Base-by-base conservation (phyloP, 2,888 invertebrate genomes). In the Ceratothoa steindachneri region DNA sequence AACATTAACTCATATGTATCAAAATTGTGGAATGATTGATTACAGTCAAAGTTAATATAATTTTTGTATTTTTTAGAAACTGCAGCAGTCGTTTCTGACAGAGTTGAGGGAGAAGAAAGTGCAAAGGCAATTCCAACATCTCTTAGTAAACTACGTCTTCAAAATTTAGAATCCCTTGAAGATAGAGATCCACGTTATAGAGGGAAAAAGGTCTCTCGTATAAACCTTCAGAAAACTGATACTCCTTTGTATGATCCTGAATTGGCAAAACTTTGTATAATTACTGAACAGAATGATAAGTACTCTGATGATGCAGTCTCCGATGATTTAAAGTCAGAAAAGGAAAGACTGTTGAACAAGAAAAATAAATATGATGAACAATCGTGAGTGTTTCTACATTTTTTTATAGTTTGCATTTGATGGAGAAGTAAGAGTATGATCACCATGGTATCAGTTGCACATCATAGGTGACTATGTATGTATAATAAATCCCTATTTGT, bases 171-270 rank as follows among this genome's bases (percentile, higher is more conserved):
- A n/a, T 30, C 65, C 2, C 66, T 66, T 27, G 30, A n/a, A n/a
- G 69, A 72, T 5, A 69, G 28, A 28, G 75, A 75, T 28, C 75
- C 75, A 9, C 68, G 72, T 12, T 75, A 75, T 55, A 75, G 30
- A n/a, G 75, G 75, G 29, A 75, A 75, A 41, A 75, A 72, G 41
- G 69, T 69, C 0, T 30, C 65, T 9, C 52, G 75, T 19, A 65
- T 69, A 9, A 66, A 72, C 55, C 15, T 75, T n/a, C 64, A 72
- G 19, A 72, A 72, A 53, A 51, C 64, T 3, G 30, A 31, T n/a
- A 30, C 66, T 7, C 53, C 41, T 9, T 53, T 52, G 3, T 72
- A 19, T 55, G 75, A 75, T 65, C 69, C 71, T 64, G 68, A 67
- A 12, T 53, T 75, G 24, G 29, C 69, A 12, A 75, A 75, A 29